These are phyloP conservation scores for Wasmannia auropunctata DNA, from an alignment of 1,140 invertebrate genomes.

Conservation along the genomic window DNA sequence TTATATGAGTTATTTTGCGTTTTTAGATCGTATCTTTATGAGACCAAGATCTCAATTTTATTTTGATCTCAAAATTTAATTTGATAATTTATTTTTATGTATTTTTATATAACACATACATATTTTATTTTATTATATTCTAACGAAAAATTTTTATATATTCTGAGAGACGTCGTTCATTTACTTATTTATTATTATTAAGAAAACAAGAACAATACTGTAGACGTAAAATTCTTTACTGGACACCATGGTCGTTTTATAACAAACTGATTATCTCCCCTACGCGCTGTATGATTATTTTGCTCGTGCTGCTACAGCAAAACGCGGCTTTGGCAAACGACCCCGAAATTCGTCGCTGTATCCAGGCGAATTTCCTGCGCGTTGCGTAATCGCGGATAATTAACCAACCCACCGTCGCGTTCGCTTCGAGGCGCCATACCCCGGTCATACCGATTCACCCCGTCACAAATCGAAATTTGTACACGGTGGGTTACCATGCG, in stretches of 20 bases:
- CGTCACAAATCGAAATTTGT: conserved; percentile 48
- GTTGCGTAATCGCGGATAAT: conserved; percentile 51
- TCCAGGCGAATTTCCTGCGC: conserved; percentile 39
- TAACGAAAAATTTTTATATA: background rate
- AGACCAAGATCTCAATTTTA: background rate
- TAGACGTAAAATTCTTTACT: background rate
- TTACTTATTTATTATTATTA: background rate
- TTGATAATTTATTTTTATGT: background rate
- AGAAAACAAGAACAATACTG: background rate
- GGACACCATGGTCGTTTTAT: background rate
- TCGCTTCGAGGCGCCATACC: background rate
- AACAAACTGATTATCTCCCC: conserved; percentile 29
- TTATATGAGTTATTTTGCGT: background rate
- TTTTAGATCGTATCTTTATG: background rate
- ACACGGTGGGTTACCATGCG: background rate
- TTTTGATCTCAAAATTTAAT: conserved; percentile 3
- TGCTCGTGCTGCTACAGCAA: background rate
- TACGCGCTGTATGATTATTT: conserved; percentile 23
- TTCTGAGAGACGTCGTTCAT: background rate
- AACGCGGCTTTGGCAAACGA: conserved; percentile 1
- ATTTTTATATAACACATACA: background rate
- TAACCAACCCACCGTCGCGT: conserved; percentile 17
- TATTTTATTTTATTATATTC: background rate
- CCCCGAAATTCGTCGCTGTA: conserved; percentile 42
- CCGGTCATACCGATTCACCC: background rate